Percentiles rank a stretch among this genome's conserved stretches.
phyloP scores from a whole-genome alignment of 2,888 invertebrate genomes.

The Ichneumoninae sp. region DNA sequence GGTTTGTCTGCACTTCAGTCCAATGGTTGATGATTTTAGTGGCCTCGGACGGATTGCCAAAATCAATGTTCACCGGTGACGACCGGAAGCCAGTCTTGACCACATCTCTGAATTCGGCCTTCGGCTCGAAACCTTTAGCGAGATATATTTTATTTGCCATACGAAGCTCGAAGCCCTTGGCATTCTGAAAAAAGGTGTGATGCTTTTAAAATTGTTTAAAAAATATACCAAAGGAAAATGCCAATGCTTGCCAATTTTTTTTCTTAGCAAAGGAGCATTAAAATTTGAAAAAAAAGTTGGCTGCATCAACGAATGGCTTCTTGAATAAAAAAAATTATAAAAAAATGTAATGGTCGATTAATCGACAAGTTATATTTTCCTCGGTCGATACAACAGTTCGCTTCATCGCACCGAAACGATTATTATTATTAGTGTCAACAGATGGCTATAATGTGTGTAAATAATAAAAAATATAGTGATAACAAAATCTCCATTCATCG shows the following conservation, averaged over 20 bases:
- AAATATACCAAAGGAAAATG: no score
- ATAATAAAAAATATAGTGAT: no score
- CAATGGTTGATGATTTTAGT: conserved; percentile 90
- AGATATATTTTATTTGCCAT: conserved; percentile 91
- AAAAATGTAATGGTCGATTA: no score
- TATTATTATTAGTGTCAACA: neutral
- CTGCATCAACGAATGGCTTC: no score
- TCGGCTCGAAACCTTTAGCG: conserved; percentile 84
- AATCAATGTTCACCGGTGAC: conserved; percentile 88
- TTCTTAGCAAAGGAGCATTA: conserved; percentile 89
- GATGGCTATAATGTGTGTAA: no score
- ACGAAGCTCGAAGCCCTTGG: conserved; percentile 86
- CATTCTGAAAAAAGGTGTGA: conserved; percentile 74
- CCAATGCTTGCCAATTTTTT: no score
- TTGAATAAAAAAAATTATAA: no score
- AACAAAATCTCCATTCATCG: no score
- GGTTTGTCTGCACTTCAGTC: conserved; percentile 91
- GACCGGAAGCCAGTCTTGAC: conserved; percentile 88
- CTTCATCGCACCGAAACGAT: neutral
- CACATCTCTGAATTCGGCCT: conserved; percentile 86
- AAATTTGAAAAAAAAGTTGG: conserved; percentile 84
- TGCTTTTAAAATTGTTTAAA: neutral
- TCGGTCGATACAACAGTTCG: no score
- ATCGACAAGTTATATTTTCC: no score
- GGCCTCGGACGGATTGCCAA: conserved; percentile 84